These are phyloP conservation scores for Capitulum mitella DNA, from an alignment of 2,888 invertebrate species.

Conservation along the genomic window DNA sequence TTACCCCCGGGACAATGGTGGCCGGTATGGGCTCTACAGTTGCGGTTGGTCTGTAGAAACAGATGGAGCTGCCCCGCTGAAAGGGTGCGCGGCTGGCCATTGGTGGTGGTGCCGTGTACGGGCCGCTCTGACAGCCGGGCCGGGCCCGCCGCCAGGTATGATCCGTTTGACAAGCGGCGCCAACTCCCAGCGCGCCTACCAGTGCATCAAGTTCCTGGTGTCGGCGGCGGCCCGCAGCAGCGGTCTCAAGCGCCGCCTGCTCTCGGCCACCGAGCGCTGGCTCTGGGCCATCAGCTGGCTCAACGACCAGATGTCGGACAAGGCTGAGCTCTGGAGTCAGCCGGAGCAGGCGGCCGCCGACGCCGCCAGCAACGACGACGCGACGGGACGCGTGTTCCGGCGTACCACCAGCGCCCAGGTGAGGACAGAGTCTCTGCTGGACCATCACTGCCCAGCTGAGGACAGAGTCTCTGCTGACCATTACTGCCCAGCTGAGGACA, in stretches of 20 bases:
- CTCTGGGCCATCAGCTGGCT: conserved; percentile 50
- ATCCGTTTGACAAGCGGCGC: conserved; percentile 44
- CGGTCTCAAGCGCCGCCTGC: conserved; percentile 38
- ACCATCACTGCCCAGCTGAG: too few species aligned
- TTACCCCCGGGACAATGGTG: too few species aligned
- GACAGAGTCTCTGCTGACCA: too few species aligned
- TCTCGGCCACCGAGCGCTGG: conserved; percentile 41
- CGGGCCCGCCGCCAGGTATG: conserved; percentile 29
- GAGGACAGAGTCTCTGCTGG: too few species aligned
- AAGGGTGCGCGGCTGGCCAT: too few species aligned
- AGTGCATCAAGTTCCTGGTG: conserved; percentile 49
- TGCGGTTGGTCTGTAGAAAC: too few species aligned
- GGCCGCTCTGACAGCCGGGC: too few species aligned
- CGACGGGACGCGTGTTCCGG: conserved; percentile 45
- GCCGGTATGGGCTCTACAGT: too few species aligned
- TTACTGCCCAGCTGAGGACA: too few species aligned
- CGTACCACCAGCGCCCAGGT: conserved; percentile 49
- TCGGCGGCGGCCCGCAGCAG: conserved; percentile 41
- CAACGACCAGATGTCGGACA: conserved; percentile 44
- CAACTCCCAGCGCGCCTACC: conserved; percentile 47
- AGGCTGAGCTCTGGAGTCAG: conserved; percentile 32
- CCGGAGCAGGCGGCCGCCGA: conserved; percentile 32
- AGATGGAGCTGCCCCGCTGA: too few species aligned
- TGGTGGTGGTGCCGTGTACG: too few species aligned
- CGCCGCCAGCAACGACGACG: conserved; percentile 44